A percentile compares a stretch with the other conserved stretches of the same genome.
phyloP scores from a whole-genome alignment of 2,113 vertebrate species.

The Gymnorhina tibicen region DNA sequence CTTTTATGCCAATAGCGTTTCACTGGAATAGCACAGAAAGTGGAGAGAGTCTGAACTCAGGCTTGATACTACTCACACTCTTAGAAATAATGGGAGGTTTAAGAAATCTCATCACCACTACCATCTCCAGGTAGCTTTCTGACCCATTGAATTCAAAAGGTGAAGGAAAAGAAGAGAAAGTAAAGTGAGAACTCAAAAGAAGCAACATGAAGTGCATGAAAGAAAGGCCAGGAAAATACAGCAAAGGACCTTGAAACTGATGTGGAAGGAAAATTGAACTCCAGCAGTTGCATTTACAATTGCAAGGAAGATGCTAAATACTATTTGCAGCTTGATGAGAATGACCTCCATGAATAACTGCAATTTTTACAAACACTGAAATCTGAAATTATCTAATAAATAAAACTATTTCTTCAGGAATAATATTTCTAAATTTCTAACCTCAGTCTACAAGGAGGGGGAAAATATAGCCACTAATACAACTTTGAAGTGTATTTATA shows the following conservation, averaged over 20 bases:
- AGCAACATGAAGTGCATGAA: neutral
- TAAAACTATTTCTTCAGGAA: neutral
- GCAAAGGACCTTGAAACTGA: neutral
- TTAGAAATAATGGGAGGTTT: neutral
- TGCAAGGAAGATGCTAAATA: neutral
- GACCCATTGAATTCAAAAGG: neutral
- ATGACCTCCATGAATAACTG: neutral
- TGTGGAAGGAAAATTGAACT: neutral
- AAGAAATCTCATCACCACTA: neutral
- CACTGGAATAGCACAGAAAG: neutral
- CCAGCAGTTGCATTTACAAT: neutral
- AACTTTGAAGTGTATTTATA: neutral
- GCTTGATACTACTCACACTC: fast-evolving
- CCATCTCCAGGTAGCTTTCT: neutral
- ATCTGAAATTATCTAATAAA: neutral
- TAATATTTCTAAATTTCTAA: neutral
- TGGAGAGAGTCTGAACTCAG: neutral
- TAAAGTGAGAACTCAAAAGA: neutral
- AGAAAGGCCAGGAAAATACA: neutral
- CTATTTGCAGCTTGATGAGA: neutral
- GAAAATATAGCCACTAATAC: neutral
- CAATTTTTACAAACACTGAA: neutral
- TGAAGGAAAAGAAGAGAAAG: neutral
- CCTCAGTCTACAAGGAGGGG: neutral
- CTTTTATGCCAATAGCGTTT: neutral